phyloP scores from a whole-genome alignment of 2,888 invertebrate genomes.

The Mantis religiosa region DNA sequence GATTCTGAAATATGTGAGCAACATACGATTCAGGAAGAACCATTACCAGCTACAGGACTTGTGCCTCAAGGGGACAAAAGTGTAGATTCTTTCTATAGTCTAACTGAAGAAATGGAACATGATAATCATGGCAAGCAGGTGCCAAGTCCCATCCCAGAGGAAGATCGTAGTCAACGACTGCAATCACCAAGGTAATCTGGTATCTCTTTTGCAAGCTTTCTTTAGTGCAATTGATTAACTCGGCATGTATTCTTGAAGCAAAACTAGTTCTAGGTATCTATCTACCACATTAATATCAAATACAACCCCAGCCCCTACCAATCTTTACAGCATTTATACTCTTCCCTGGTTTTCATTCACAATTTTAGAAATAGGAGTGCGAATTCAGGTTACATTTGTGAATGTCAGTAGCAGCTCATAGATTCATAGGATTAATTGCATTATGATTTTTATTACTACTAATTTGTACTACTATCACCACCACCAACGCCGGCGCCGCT shows the following conservation, averaged over 20 bases:
- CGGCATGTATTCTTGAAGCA: not conserved
- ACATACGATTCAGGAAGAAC: not conserved
- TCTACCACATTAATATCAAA: no score
- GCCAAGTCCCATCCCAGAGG: constrained; percentile 4
- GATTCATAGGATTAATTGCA: no score
- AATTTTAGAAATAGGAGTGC: no score
- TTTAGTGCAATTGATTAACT: not conserved
- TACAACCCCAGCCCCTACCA: no score
- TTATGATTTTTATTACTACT: no score
- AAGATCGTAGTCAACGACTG: not conserved
- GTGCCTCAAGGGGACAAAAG: constrained; percentile 1
- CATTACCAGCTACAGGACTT: not conserved
- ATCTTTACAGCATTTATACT: no score
- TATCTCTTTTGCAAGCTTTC: not conserved
- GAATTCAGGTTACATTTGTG: no score
- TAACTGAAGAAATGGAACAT: not conserved
- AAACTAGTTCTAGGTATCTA: not conserved
- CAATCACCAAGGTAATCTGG: not conserved
- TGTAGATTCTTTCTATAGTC: constrained; percentile 18
- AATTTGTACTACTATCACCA: no score
- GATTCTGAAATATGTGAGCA: not conserved
- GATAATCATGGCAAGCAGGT: not conserved
- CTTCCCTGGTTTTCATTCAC: no score
- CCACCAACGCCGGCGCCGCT: no score
- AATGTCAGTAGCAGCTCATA: no score